These are phyloP conservation scores for Hemaris fuciformis DNA, from an alignment of 2,888 invertebrate species.

Conservation along the genomic window DNA sequence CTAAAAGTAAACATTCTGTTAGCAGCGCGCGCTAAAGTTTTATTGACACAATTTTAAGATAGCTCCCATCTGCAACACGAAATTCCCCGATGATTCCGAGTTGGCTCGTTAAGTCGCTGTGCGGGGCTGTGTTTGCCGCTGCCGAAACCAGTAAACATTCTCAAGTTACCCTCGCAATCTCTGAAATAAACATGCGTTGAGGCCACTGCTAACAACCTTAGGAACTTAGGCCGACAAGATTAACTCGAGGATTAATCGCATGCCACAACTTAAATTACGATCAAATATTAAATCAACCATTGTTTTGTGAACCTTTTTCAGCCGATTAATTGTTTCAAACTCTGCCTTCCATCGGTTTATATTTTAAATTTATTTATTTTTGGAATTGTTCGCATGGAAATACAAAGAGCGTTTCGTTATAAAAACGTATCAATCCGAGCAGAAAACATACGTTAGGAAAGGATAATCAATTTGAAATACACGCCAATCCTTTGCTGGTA, in stretches of 20 bases:
- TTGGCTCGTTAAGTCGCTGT: conserved; percentile 66
- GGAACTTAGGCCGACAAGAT: conserved; percentile 56
- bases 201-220: conserved; percentile 66
- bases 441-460: not conserved
- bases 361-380: not conserved
- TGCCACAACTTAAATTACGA: conserved; percentile 58
- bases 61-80: conserved; percentile 35
- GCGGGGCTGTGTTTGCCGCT: conserved; percentile 51
- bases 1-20: conserved; percentile 51
- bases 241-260: conserved; percentile 57
- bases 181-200: conserved; percentile 70
- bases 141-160: conserved; percentile 68
- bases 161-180: conserved; percentile 73
- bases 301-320: not conserved
- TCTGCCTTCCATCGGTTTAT: not conserved
- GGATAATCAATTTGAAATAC: not conserved
- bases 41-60: conserved; percentile 49
- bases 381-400: not conserved
- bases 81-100: conserved; percentile 59
- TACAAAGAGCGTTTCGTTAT: not conserved
- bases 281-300: conserved; percentile 53
- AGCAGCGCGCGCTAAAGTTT: conserved; percentile 45
- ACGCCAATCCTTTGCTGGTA: too few relatives aligned
- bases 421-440: not conserved
- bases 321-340: not conserved